phyloP scores from a whole-genome alignment of 2,113 vertebrate genomes.

The Hirundichthys speculiger region DNA sequence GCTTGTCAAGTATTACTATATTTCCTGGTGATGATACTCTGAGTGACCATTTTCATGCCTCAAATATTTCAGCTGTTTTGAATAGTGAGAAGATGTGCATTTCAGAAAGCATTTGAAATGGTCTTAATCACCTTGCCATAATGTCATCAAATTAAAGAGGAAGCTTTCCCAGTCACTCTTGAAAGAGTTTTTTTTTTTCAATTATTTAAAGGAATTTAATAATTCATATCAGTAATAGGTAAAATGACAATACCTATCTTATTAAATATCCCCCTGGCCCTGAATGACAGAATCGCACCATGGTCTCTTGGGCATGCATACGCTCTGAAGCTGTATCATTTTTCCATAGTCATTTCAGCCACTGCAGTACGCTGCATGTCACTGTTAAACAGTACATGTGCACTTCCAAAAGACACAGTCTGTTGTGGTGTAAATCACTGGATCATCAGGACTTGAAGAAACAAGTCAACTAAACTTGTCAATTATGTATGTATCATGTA shows the following conservation, averaged over 20 bases:
- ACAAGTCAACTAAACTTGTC: conserved; percentile 15
- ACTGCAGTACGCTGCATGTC: conserved; percentile 8
- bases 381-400: conserved; percentile 24
- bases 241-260: conserved; percentile 58
- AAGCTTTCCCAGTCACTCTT: conserved; percentile 44
- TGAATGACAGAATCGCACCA: conserved; percentile 25
- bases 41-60: conserved; percentile 16
- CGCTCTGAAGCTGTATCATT: conserved; percentile 34
- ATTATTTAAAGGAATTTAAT: neutral
- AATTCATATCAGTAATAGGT: conserved; percentile 43
- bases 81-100: conserved; percentile 17
- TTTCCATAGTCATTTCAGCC: conserved; percentile 10
- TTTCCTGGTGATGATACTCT: conserved; percentile 19
- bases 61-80: conserved; percentile 11
- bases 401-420: conserved; percentile 32
- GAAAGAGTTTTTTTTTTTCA: conserved; percentile 42
- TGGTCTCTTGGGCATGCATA: conserved; percentile 19
- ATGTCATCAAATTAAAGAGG: conserved; percentile 43
- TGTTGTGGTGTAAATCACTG: conserved; percentile 41
- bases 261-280: conserved; percentile 55
- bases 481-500: conserved; percentile 35
- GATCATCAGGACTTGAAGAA: conserved; percentile 17
- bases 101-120: conserved; percentile 11
- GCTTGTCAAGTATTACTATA: conserved; percentile 34
- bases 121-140: conserved; percentile 57